These are phyloP conservation scores for Eptatretus burgeri DNA, from an alignment of 2,113 vertebrate species.

Conservation along the genomic window DNA sequence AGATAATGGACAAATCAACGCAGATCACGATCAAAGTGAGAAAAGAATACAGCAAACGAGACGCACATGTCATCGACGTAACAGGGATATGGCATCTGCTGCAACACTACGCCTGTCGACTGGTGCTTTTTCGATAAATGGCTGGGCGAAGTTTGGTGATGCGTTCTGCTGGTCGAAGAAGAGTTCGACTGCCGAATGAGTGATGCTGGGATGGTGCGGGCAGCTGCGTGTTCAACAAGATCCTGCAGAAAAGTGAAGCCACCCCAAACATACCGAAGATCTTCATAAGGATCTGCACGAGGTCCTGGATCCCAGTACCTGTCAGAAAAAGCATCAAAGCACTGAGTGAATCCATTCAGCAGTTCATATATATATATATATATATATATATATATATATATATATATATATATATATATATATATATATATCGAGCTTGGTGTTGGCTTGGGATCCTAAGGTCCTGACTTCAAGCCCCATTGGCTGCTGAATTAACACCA, in stretches of 20 bases:
- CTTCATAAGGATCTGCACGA: slow-evolving; percentile 83
- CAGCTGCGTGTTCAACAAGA: slow-evolving; percentile 59
- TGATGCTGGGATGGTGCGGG: slow-evolving; percentile 22
- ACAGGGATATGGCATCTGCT: slow-evolving; percentile 96
- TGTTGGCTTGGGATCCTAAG: too few relatives aligned
- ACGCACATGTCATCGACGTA: slow-evolving; percentile 86
- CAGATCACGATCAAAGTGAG: too few relatives aligned
- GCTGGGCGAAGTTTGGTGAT: too few relatives aligned
- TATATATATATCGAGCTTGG: too few relatives aligned
- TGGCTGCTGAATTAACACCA: too few relatives aligned
- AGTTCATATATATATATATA: too few relatives aligned
- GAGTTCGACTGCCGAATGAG: neutral
- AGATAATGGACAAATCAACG: too few relatives aligned
- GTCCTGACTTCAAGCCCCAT: too few relatives aligned
- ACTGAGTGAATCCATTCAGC: too few relatives aligned
- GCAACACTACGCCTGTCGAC: slow-evolving; percentile 61
- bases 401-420: too few relatives aligned
- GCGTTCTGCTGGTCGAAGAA: too few relatives aligned
- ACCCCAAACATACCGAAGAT: slow-evolving; percentile 85
- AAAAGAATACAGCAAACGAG: neutral
- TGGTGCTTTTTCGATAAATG: slow-evolving; percentile 31
- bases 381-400: too few relatives aligned
- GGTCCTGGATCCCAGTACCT: slow-evolving; percentile 98
- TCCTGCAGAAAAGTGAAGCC: slow-evolving; percentile 83
- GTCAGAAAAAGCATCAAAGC: neutral